phyloP scores from a whole-genome alignment of 2,888 invertebrate genomes.

The Frankliniella fusca region DNA sequence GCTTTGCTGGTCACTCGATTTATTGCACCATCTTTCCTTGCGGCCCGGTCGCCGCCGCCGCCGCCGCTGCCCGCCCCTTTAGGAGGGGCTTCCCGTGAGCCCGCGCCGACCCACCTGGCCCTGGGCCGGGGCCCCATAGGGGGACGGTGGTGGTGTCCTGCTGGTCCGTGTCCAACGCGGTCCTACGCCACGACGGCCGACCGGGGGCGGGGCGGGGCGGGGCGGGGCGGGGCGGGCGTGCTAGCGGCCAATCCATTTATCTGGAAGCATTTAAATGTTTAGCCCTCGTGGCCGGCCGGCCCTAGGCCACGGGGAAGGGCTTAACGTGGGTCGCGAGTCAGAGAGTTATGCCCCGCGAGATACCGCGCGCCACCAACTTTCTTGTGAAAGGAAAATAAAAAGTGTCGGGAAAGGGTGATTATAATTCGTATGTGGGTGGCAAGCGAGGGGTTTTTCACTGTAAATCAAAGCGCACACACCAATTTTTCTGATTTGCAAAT shows the following conservation, averaged over 20 bases:
- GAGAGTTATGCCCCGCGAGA: no score
- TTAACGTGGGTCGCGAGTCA: no score
- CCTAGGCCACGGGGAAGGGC: no score
- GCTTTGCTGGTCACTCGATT: conserved; percentile 8
- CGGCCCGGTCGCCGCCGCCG: background rate
- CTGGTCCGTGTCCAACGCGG: background rate
- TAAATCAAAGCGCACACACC: no score
- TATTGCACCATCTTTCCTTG: background rate
- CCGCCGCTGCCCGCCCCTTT: background rate
- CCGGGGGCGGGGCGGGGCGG: background rate
- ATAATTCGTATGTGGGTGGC: no score
- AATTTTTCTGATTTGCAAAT: no score
- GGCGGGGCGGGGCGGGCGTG: background rate
- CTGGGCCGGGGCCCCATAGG: background rate
- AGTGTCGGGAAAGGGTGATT: no score
- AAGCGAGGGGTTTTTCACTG: no score
- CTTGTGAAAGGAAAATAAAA: no score
- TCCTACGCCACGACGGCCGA: background rate
- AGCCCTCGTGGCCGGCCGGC: no score
- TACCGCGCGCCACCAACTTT: no score
- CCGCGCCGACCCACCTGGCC: background rate
- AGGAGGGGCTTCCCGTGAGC: background rate
- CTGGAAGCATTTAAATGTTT: background rate
- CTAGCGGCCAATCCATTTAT: background rate
- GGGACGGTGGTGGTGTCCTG: background rate